Conservation (phyloP, 2,113 vertebrate species). For the Syrrhaptes paradoxus region DNA sequence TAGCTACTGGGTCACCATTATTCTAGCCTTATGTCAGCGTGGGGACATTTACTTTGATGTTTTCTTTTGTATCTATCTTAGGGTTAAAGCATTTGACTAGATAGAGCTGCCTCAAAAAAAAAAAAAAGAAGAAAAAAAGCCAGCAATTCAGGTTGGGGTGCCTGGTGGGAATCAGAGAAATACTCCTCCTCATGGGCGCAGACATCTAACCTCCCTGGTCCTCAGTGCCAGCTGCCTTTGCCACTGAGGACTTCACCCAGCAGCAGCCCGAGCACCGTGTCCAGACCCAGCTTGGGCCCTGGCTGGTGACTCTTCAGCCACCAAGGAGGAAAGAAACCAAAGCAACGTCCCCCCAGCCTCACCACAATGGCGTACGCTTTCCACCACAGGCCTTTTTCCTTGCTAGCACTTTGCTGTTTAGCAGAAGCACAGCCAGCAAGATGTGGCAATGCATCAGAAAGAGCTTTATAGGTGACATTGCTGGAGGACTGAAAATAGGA, state of each 20-base stretch:
- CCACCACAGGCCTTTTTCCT: not conserved
- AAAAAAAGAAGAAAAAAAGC: not conserved
- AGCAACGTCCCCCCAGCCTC: not conserved
- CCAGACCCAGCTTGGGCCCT: not conserved
- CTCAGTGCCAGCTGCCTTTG: not conserved
- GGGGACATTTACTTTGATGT: conserved; percentile 83
- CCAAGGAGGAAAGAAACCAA: not conserved
- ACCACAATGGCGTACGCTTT: accelerated
- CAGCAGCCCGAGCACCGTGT: not conserved
- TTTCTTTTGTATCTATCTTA: conserved; percentile 75
- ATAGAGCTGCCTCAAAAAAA: conserved; percentile 36
- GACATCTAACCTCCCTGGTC: not conserved
- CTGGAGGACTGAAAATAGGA: not conserved
- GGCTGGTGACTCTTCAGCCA: not conserved
- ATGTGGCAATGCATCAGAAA: not conserved
- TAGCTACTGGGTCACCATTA: conserved; percentile 83
- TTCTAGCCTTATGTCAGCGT: conserved; percentile 80
- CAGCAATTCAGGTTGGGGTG: conserved; percentile 51
- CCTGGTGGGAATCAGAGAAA: conserved; percentile 50
- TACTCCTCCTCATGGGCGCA: not conserved
- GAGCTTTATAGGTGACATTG: not conserved
- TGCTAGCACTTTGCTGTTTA: not conserved
- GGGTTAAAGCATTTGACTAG: conserved; percentile 69
- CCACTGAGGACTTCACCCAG: not conserved
- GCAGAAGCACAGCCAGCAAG: not conserved